A percentile compares a stretch with the other conserved stretches of the same genome.
Evolutionary conservation across 2,797 vertebrate species (phyloP).

Genomic region (Labeo calbasu): DNA sequence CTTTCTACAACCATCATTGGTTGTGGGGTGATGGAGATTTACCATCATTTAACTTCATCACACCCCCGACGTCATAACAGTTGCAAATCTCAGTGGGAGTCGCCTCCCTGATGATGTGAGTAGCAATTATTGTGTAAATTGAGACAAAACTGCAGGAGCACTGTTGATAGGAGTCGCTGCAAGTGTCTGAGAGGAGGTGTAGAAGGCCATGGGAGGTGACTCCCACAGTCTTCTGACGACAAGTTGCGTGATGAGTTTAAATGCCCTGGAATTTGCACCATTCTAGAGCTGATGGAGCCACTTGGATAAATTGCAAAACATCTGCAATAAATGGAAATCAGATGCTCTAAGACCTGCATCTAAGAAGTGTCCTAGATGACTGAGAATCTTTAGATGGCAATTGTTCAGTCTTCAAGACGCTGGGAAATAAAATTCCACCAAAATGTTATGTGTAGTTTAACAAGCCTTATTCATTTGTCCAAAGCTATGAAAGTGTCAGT

Average conservation of each 20-base stretch:
- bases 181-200: conserved; percentile 16
- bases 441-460: background rate
- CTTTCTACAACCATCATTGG: background rate
- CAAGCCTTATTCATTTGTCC: background rate
- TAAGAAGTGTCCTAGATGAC: background rate
- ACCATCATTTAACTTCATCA: conserved; percentile 21
- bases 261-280: conserved; percentile 6
- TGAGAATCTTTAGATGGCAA: background rate
- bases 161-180: conserved; percentile 1
- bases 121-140: conserved; percentile 31
- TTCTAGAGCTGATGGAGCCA: background rate
- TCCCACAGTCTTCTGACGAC: conserved; percentile 4
- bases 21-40: conserved; percentile 2
- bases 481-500: conserved; percentile 4
- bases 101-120: background rate
- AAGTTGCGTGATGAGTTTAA: background rate
- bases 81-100: conserved; percentile 14
- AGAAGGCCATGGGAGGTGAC: conserved; percentile 19
- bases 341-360: background rate
- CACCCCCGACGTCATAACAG: conserved; percentile 2
- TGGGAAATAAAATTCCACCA: background rate
- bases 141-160: conserved; percentile 10
- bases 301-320: background rate
- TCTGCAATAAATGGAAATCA: background rate
- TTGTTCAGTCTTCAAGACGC: background rate